Conservation (phyloP, 2,888 invertebrate species). For the Keiferia lycopersicella region DNA sequence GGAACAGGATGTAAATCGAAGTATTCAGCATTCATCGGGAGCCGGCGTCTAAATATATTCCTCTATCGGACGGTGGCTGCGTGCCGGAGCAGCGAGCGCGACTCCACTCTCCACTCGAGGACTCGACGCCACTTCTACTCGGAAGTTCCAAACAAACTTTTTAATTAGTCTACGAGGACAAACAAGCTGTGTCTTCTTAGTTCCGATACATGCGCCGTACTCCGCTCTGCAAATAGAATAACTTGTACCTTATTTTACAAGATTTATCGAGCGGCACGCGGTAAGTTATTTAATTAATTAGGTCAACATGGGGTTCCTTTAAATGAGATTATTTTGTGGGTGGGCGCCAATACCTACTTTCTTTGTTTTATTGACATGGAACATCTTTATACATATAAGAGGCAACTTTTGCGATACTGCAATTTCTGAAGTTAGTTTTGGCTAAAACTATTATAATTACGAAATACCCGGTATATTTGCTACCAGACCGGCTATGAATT, state of each 20-base stretch:
- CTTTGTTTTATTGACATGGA: background rate
- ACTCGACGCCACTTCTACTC: slow-evolving; percentile 55
- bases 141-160: slow-evolving; percentile 76
- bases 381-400: background rate
- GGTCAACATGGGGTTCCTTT: slow-evolving; percentile 24
- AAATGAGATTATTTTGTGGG: background rate
- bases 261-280: slow-evolving; percentile 45
- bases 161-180: slow-evolving; percentile 80
- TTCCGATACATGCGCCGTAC: slow-evolving; percentile 61
- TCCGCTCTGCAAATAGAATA: slow-evolving; percentile 50
- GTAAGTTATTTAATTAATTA: slow-evolving; percentile 43
- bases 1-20: slow-evolving; percentile 23
- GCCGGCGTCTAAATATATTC: slow-evolving; percentile 58
- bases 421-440: no score
- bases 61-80: slow-evolving; percentile 52
- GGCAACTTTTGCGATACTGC: no score
- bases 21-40: slow-evolving; percentile 28
- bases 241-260: slow-evolving; percentile 47
- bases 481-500: slow-evolving; percentile 48
- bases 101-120: slow-evolving; percentile 51
- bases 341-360: no score
- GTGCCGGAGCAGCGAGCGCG: slow-evolving; percentile 33
- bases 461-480: slow-evolving; percentile 32
- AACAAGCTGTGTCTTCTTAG: slow-evolving; percentile 75
- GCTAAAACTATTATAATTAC: no score